Conservation (phyloP, 2,113 vertebrate genomes). For the Peromyscus californicus region DNA sequence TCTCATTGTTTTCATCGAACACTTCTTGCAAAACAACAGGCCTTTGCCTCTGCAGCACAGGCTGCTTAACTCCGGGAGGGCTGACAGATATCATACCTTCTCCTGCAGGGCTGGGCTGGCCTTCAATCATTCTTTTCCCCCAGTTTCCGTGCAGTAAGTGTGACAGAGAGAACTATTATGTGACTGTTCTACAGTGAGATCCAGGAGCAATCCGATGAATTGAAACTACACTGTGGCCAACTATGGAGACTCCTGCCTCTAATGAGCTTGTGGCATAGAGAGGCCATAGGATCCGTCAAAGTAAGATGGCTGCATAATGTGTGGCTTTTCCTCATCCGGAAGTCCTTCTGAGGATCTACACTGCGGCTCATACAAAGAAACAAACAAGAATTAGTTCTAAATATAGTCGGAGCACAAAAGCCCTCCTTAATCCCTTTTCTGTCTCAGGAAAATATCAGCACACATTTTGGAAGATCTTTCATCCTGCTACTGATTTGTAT, state of each 20-base stretch:
- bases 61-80: constrained; percentile 75
- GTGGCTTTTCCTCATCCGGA: constrained; percentile 7
- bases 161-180: constrained; percentile 61
- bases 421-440: constrained; percentile 27
- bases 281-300: neutral
- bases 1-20: constrained; percentile 82
- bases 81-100: constrained; percentile 77
- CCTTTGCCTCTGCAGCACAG: constrained; percentile 69
- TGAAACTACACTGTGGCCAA: constrained; percentile 63
- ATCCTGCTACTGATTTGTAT: neutral
- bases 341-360: neutral
- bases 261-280: neutral
- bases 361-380: constrained; percentile 29
- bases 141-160: constrained; percentile 26
- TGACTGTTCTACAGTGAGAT: constrained; percentile 50
- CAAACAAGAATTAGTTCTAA: constrained; percentile 49
- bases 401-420: constrained; percentile 27
- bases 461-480: constrained; percentile 53
- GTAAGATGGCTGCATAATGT: neutral
- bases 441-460: constrained; percentile 40
- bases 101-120: constrained; percentile 56
- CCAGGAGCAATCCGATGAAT: neutral
- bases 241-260: neutral
- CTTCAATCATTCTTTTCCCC: constrained; percentile 55
- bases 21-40: constrained; percentile 81